phyloP scores from a whole-genome alignment of 1,140 invertebrate species.

The Euura saliciscinereae region DNA sequence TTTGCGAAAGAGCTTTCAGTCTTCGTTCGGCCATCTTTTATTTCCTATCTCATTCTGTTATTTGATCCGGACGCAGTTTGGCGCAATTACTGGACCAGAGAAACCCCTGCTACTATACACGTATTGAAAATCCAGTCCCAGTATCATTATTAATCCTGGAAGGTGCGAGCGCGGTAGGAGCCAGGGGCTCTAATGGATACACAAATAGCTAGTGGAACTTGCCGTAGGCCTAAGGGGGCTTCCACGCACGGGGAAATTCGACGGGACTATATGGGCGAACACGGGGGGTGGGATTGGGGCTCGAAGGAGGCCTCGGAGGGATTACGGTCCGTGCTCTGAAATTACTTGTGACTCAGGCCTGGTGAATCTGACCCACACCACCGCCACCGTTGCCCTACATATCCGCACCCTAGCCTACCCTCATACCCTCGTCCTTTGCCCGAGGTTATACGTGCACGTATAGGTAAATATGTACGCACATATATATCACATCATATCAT shows the following conservation, averaged over 20 bases:
- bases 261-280: not conserved
- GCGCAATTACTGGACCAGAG: no score
- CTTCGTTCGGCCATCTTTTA: slow-evolving; percentile 18
- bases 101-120: no score
- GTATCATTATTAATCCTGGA: slow-evolving; percentile 5
- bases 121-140: not conserved
- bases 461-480: not conserved
- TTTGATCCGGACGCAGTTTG: not conserved
- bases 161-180: not conserved
- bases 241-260: not conserved
- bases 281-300: slow-evolving; percentile 4
- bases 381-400: not conserved
- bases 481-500: not conserved
- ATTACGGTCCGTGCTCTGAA: slow-evolving; percentile 14
- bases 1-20: not conserved
- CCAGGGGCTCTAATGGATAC: slow-evolving; percentile 13
- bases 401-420: not conserved
- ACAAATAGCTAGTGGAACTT: slow-evolving; percentile 15
- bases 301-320: slow-evolving; percentile 13
- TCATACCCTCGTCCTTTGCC: not conserved
- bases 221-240: not conserved
- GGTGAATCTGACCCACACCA: slow-evolving; percentile 8
- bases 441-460: not conserved
- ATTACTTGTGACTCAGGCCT: slow-evolving; percentile 13
- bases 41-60: no score